phyloP scores from a whole-genome alignment of 2,888 invertebrate species.

The Epistrophe eligans region DNA sequence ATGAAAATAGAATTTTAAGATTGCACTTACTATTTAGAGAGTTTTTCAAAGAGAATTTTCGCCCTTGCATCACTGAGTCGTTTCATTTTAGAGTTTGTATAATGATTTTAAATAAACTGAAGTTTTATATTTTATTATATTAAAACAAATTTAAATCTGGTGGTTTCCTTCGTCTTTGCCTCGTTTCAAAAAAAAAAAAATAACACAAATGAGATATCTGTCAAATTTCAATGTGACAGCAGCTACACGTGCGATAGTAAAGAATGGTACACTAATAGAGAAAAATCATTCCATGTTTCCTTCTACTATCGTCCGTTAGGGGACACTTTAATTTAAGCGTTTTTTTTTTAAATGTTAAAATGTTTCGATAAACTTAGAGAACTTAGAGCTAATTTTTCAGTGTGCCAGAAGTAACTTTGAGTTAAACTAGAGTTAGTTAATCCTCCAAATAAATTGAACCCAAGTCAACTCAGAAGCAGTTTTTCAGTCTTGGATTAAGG shows the following conservation, averaged over 20 bases:
- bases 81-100: constrained; percentile 88
- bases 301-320: neutral
- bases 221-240: constrained; percentile 5
- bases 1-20: neutral
- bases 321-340: neutral
- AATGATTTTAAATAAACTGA: neutral
- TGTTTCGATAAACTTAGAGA: no score
- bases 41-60: constrained; percentile 93
- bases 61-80: constrained; percentile 95
- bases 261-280: neutral
- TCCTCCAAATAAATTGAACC: no score
- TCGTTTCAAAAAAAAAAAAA: constrained; percentile 3
- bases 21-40: constrained; percentile 94
- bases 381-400: no score
- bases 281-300: neutral
- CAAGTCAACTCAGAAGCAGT: no score
- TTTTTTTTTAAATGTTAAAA: no score
- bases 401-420: no score
- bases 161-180: neutral
- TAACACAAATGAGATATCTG: constrained; percentile 9
- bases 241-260: neutral
- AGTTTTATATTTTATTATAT: neutral
- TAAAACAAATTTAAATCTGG: neutral
- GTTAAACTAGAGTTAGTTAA: no score
- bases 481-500: no score